Conservation (phyloP, 2,888 invertebrate species). For the Carpatolechia fugitivella region DNA sequence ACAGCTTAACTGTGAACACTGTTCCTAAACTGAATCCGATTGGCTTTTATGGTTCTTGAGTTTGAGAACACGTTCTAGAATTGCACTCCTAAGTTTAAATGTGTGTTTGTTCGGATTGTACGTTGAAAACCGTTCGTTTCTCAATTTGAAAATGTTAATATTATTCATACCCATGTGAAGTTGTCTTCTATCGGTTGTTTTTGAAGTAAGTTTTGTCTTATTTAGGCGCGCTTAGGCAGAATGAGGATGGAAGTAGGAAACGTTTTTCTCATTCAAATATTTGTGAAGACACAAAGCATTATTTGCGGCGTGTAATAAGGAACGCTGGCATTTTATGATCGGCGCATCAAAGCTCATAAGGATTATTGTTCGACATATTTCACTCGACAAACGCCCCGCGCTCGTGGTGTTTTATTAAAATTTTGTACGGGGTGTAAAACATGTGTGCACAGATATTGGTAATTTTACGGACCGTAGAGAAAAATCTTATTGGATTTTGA, state of each 20-base stretch:
- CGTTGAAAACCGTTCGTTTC: constrained; percentile 17
- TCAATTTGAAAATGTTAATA: neutral
- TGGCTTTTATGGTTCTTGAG: constrained; percentile 66
- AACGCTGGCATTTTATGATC: constrained; percentile 25
- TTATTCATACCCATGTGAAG: neutral
- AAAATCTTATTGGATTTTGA: constrained; percentile 8
- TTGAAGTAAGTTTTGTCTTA: no score
- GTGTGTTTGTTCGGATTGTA: constrained; percentile 11
- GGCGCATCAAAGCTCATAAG: constrained; percentile 33
- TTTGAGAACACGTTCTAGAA: constrained; percentile 51
- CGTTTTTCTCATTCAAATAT: neutral
- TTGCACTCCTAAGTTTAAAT: constrained; percentile 44
- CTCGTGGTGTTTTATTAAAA: constrained; percentile 54
- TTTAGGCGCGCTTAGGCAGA: no score
- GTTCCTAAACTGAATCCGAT: constrained; percentile 70
- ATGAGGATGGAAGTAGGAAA: no score
- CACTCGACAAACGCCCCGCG: constrained; percentile 37
- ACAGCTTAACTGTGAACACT: constrained; percentile 23
- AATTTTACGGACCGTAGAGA: constrained; percentile 8
- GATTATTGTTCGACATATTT: constrained; percentile 50
- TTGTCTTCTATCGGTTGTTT: no score
- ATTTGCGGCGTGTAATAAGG: constrained; percentile 25
- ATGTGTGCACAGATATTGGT: constrained; percentile 36
- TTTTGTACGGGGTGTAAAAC: constrained; percentile 41
- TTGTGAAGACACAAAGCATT: neutral